These are phyloP conservation scores for Charadrius vociferus DNA, from an alignment of 2,113 vertebrate species.

Conservation along the genomic window DNA sequence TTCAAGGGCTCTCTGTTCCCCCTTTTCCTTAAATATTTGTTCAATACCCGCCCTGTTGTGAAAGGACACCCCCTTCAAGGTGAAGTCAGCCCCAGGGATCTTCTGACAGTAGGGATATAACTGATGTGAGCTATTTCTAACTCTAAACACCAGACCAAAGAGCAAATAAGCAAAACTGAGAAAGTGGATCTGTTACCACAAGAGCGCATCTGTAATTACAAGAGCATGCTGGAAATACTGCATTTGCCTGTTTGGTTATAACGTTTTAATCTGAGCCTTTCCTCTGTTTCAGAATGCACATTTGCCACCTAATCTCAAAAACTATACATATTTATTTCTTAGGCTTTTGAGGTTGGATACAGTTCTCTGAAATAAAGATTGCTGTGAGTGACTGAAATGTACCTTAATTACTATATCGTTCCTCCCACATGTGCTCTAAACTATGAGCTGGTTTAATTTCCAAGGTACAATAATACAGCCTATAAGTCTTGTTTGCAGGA, in stretches of 20 bases:
- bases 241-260: conserved; percentile 2
- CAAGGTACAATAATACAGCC: neutral
- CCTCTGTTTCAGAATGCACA: neutral
- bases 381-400: neutral
- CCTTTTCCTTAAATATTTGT: neutral
- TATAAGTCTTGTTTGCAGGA: neutral
- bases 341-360: neutral
- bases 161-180: neutral
- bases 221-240: neutral
- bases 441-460: neutral
- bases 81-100: neutral
- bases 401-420: neutral
- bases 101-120: neutral
- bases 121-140: neutral
- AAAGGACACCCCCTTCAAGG: neutral
- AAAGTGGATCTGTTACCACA: neutral
- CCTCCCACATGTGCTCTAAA: neutral
- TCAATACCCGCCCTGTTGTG: neutral
- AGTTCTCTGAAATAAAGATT: neutral
- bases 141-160: neutral
- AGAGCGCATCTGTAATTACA: neutral
- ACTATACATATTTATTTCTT: neutral
- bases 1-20: neutral
- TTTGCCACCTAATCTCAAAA: neutral
- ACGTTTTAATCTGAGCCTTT: conserved; percentile 24